Conservation (phyloP, 2,888 invertebrate species). For the Teinopalpus imperialis region DNA sequence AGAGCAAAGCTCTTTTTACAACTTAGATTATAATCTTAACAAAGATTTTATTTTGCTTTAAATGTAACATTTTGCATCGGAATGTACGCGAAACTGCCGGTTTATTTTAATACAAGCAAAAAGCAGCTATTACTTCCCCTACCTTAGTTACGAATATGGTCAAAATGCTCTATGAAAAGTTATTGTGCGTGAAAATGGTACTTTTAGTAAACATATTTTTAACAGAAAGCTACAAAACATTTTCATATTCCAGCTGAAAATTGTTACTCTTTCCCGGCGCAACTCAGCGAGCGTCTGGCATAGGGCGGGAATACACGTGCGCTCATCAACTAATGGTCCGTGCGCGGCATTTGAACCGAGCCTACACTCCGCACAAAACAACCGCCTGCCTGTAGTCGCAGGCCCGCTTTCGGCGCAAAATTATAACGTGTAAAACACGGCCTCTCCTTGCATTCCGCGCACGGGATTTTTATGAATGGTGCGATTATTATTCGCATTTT, state of each 20-base stretch:
- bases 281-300: constrained; percentile 50
- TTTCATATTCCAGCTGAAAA: constrained; percentile 77
- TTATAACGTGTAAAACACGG: constrained; percentile 81
- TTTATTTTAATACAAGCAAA: constrained; percentile 27
- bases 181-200: constrained; percentile 76
- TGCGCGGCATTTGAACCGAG: constrained; percentile 81
- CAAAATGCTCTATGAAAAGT: constrained; percentile 65
- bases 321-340: constrained; percentile 83
- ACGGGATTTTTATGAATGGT: constrained; percentile 78
- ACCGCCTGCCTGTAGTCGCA: constrained; percentile 62
- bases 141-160: constrained; percentile 41
- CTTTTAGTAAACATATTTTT: constrained; percentile 74
- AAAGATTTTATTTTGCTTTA: not conserved
- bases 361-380: constrained; percentile 76
- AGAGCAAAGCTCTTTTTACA: too few relatives aligned
- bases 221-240: constrained; percentile 70
- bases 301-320: constrained; percentile 70
- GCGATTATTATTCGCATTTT: constrained; percentile 81
- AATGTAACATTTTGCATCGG: constrained; percentile 14
- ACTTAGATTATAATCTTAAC: too few relatives aligned
- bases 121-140: constrained; percentile 27
- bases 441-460: constrained; percentile 77
- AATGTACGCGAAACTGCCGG: constrained; percentile 16
- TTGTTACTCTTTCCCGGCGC: constrained; percentile 65
- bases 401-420: constrained; percentile 77